Evolutionary conservation across 2,797 vertebrate genomes (phyloP), one percentile per base, ranked within the genome.

Genomic region (Sebastes diploproa): DNA sequence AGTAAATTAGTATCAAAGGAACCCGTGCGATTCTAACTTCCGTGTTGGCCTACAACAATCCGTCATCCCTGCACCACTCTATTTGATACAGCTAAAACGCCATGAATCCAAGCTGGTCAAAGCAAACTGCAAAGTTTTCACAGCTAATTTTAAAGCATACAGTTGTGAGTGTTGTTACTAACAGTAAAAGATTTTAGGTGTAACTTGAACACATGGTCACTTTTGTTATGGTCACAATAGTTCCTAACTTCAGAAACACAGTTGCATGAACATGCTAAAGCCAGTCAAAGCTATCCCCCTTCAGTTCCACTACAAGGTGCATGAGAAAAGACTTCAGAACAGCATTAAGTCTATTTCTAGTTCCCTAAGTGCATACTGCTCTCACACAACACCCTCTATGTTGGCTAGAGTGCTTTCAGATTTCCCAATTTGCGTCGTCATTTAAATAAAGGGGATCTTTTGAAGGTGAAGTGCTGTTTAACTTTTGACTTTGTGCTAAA

Each of bases 391-490:
- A 16, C 20, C 10, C 36, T 77, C 56, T 20, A 11, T 75, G 67
- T 30, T 23, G 32, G n/a, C 34, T 32, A 32, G 27, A 81, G 59
- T 63, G 72, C 81, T 86, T 88, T 87, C 32, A 81, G 23, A 72
- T 62, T 81, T 77, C 54, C 77, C 74, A 79, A 70, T 88, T 78
- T 79, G 70, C 46, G 30, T 65, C 64, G 61, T 72, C 67, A 78
- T 83, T 82, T 60, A 69, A 85, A 83, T 81, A 70, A 76, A 77
- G 30, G 36, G 16, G 16, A 68, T 75, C 46, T 63, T 69, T 62
- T 82, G 63, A 83, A 86, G 86, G 81, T 86, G 63, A 85, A 80
- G 67, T 54, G 71, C 42, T 77, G 65, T 81, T 83, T 79, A 72
- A 75, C 64, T 78, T 88, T 72, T 66, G 77, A 85, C 77, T 81